phyloP scores from a whole-genome alignment of 2,113 vertebrate genomes.

The Oreochromis spilurus region DNA sequence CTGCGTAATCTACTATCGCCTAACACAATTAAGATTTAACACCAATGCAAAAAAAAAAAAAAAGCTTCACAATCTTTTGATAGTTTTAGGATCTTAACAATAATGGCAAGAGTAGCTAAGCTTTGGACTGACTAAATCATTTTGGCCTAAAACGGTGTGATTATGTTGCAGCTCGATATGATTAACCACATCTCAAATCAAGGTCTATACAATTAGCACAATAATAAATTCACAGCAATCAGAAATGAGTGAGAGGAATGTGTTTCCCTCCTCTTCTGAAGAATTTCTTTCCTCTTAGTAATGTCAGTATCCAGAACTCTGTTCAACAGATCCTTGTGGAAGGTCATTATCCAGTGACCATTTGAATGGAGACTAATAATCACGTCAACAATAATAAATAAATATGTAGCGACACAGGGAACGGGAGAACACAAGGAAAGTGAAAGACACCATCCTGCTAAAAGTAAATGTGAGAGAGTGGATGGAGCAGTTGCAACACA shows the following conservation, averaged over 20 bases:
- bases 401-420: constrained; percentile 64
- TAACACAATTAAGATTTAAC: not conserved
- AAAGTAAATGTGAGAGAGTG: not conserved
- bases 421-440: not conserved
- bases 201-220: constrained; percentile 31
- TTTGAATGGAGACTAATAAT: constrained; percentile 55
- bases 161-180: constrained; percentile 6
- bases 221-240: constrained; percentile 72
- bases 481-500: not conserved
- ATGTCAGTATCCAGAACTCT: constrained; percentile 67
- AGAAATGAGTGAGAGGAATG: constrained; percentile 35
- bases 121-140: not conserved
- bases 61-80: constrained; percentile 51
- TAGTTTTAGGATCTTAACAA: constrained; percentile 11
- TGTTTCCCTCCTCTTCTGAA: not conserved
- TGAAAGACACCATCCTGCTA: constrained; percentile 23
- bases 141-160: constrained; percentile 3
- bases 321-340: constrained; percentile 75
- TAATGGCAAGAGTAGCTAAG: constrained; percentile 34
- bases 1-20: not conserved
- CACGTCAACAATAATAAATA: constrained; percentile 75
- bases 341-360: constrained; percentile 72
- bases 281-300: constrained; percentile 42
- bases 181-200: constrained; percentile 21
- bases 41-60: not conserved